phyloP scores from a whole-genome alignment of 2,113 vertebrate species.

The Narcine bancroftii region DNA sequence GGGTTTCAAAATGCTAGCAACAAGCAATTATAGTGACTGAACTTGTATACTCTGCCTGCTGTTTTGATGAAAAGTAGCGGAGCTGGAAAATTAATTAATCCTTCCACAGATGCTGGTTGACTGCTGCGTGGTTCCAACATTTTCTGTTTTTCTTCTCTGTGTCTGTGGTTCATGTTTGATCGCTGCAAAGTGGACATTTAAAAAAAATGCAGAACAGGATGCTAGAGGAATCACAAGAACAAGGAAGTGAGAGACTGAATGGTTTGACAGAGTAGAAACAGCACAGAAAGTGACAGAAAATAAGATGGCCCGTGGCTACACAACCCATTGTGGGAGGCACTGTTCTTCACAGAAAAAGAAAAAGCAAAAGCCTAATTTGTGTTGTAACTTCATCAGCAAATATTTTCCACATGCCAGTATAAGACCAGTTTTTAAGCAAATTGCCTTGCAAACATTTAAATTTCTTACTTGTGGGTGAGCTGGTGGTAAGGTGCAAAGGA shows the following conservation, averaged over 20 bases:
- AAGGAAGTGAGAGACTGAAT: constrained; percentile 20
- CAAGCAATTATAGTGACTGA: background rate
- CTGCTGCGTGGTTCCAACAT: no score
- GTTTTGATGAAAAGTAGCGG: no score
- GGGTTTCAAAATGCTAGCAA: background rate
- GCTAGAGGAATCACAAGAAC: background rate
- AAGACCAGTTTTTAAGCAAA: background rate
- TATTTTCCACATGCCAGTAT: background rate
- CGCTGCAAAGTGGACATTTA: background rate
- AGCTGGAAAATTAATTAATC: no score
- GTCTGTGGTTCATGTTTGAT: background rate
- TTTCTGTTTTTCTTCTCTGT: no score
- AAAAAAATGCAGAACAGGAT: no score
- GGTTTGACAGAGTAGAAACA: constrained; percentile 4
- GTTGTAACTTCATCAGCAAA: background rate
- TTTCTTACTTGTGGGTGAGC: background rate
- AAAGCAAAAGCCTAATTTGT: background rate
- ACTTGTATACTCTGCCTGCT: background rate
- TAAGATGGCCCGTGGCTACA: background rate
- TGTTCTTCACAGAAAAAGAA: background rate
- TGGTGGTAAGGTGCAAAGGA: background rate
- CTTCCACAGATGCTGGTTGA: no score
- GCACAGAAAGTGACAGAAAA: constrained; percentile 2
- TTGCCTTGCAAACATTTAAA: background rate
- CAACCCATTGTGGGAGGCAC: background rate